Evolutionary conservation across 2,888 invertebrate species (phyloP).

Genomic region (Argyra leucocephala): DNA sequence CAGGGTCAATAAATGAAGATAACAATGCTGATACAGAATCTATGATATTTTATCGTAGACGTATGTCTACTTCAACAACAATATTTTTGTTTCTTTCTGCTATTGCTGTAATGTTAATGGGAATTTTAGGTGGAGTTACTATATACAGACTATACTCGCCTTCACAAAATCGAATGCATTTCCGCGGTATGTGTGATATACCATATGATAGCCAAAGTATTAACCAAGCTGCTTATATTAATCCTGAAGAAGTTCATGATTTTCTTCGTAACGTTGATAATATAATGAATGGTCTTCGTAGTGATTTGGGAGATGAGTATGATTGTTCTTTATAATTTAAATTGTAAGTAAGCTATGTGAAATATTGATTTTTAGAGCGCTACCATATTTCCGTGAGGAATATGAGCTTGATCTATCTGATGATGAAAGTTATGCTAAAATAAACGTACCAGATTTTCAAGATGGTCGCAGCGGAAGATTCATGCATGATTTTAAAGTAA

Average conservation of each 20-base stretch:
- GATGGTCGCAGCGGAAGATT: conserved; percentile 75
- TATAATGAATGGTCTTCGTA: neutral
- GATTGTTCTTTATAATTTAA: neutral
- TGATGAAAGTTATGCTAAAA: conserved; percentile 66
- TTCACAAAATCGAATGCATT: conserved; percentile 46
- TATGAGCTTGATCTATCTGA: conserved; percentile 64
- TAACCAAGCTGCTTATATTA: conserved; percentile 33
- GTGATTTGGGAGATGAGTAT: neutral
- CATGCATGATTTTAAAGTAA: conserved; percentile 82
- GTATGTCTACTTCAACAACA: conserved; percentile 54
- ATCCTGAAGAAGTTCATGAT: conserved; percentile 35
- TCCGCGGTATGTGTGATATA: conserved; percentile 40
- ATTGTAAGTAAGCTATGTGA: too few species aligned
- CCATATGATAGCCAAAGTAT: conserved; percentile 38
- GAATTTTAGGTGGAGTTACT: conserved; percentile 61
- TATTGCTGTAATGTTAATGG: conserved; percentile 59
- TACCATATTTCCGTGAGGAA: conserved; percentile 56
- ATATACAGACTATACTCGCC: conserved; percentile 64
- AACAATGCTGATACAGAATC: conserved; percentile 45
- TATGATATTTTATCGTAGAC: conserved; percentile 40
- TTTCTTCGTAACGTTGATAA: conserved; percentile 13
- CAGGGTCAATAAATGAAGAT: conserved; percentile 38
- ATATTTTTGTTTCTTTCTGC: conserved; percentile 60
- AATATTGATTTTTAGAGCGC: neutral
- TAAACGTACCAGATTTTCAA: conserved; percentile 75